Evolutionary conservation across 2,888 invertebrate genomes (phyloP).

Genomic region (Philaethria dido): DNA sequence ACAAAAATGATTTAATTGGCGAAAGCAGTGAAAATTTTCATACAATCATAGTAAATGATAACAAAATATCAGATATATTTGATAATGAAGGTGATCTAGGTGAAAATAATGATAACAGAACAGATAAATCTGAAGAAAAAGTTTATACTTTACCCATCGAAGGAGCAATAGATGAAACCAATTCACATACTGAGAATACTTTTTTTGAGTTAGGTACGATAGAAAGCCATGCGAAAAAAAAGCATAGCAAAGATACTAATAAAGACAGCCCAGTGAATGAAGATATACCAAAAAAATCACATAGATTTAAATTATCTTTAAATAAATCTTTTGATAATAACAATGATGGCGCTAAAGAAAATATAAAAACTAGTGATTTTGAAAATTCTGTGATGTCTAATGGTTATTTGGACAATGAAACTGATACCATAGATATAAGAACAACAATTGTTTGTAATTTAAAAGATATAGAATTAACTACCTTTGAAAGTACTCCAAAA

Average conservation of each 20-base stretch:
- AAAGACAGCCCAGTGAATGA: neutral
- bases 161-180: neutral
- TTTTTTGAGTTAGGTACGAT: conserved; percentile 24
- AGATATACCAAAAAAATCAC: conserved; percentile 2
- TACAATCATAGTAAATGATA: neutral
- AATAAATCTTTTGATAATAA: conserved; percentile 29
- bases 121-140: neutral
- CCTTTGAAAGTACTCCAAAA: neutral
- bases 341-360: neutral
- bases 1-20: neutral
- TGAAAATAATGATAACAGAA: neutral
- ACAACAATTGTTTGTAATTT: neutral
- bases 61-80: conserved; percentile 3
- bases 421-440: neutral
- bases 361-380: too few relatives aligned
- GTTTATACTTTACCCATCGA: neutral
- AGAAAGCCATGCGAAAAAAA: conserved; percentile 21
- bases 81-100: neutral
- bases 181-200: conserved; percentile 1
- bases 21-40: neutral
- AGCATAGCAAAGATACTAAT: neutral
- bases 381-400: neutral
- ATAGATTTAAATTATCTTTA: conserved; percentile 27
- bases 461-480: neutral
- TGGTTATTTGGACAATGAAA: neutral